Base-by-base conservation (phyloP, 2,113 vertebrate genomes). In the Cyprinus carpio region DNA sequence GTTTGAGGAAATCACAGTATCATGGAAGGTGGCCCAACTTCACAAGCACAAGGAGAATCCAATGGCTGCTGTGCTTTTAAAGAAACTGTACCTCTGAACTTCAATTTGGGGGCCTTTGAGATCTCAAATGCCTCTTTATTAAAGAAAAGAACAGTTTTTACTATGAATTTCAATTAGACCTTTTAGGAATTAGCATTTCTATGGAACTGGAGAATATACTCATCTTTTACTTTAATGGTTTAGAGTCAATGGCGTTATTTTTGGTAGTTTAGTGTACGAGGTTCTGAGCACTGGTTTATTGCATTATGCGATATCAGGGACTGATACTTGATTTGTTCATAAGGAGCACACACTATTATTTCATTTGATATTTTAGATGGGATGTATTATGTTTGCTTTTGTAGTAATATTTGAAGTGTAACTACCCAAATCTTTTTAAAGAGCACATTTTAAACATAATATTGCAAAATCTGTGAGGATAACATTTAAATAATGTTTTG, bases 221-320 rank as follows among this genome's bases (percentile, higher is more conserved):
- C 89, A 91, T 89, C 84, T 72, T 40, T 64, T 90, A 91, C 87
- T 85, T 82, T 49, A 23, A 7, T 29, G 51, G 34, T 87, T 84
- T 85, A 75, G 74, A 82, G 84, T 83, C 46, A 67, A 62, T 54
- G 86, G 85, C 86, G 82, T 88, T 78, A n/a, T 87, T 80, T 84
- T 87, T 65, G 87, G 80, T 87, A 85, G 89, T 56, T 86, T 88
- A 82, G 85, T 87, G 71, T 72, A 82, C 79, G 54, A 75, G 56
- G 75, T 83, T 88, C 81, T 71, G 37, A 87, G 90, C 90, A 89
- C 88, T 88, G 34, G 86, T 84, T 80, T 75, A 83, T 82, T 88
- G 89, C 90, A 88, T 81, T 88, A 89, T 89, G 87, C 91, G 91
- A 94, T 92, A 93, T 93, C 93, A 94, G 93, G 93, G 92, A 93